These are phyloP conservation scores for Meganola albula DNA, from an alignment of 2,888 invertebrate genomes.

Conservation along the genomic window DNA sequence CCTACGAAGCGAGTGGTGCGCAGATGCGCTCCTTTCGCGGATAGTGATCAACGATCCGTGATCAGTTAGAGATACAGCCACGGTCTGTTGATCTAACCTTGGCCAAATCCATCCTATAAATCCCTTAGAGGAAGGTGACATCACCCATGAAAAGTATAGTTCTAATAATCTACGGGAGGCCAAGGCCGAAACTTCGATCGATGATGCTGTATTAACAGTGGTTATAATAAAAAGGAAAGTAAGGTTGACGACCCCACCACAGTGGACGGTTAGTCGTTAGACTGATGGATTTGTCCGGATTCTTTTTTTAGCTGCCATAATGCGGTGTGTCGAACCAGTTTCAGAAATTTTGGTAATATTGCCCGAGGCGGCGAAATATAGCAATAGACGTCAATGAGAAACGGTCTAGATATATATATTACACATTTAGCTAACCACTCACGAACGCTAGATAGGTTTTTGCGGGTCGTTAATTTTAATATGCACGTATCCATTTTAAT, in stretches of 20 bases:
- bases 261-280: constrained; percentile 44
- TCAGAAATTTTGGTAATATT: constrained; percentile 36
- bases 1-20: constrained; percentile 33
- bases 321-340: constrained; percentile 43
- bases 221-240: constrained; percentile 68
- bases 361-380: constrained; percentile 29
- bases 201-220: constrained; percentile 40
- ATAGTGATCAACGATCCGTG: constrained; percentile 62
- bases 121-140: constrained; percentile 60
- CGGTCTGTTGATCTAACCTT: constrained; percentile 71
- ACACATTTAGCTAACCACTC: constrained; percentile 34
- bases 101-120: constrained; percentile 56
- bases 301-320: constrained; percentile 58
- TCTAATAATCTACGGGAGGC: constrained; percentile 40
- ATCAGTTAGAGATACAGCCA: constrained; percentile 50
- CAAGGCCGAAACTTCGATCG: constrained; percentile 59
- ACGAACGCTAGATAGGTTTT: constrained; percentile 35
- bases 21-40: constrained; percentile 57
- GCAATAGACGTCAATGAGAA: constrained; percentile 25
- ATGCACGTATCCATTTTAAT: constrained; percentile 47
- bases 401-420: constrained; percentile 33
- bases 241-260: constrained; percentile 57
- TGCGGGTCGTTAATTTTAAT: constrained; percentile 43
- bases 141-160: constrained; percentile 50
- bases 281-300: constrained; percentile 53